Conservation (phyloP, 1,140 invertebrate species). For the Pseudomyrmex concolor region DNA sequence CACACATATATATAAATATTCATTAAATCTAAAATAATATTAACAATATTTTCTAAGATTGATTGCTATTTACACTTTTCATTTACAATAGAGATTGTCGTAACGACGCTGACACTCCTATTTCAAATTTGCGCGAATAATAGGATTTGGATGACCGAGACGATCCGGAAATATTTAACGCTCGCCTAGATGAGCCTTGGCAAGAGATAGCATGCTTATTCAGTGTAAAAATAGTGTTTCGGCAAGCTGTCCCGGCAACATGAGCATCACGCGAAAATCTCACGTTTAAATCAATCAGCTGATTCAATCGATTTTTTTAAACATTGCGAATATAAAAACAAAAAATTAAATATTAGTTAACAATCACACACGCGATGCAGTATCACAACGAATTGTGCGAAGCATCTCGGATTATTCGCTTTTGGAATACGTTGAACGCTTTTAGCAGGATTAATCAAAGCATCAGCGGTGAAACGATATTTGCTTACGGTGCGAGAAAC, state of each 20-base stretch:
- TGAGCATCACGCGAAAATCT: not conserved
- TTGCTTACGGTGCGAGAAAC: constrained; percentile 17
- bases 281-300: not conserved
- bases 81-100: not conserved
- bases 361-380: not conserved
- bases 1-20: not conserved
- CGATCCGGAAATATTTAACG: constrained; percentile 36
- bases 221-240: constrained; percentile 60
- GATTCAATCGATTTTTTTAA: not conserved
- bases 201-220: constrained; percentile 60
- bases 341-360: not conserved
- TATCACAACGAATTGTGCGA: constrained; percentile 16
- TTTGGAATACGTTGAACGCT: not conserved
- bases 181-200: constrained; percentile 34
- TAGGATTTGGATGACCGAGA: constrained; percentile 26
- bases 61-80: constrained; percentile 8
- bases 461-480: constrained; percentile 1
- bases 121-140: constrained; percentile 4
- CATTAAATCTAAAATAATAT: not conserved
- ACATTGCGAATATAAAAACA: not conserved
- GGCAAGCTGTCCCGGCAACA: constrained; percentile 26
- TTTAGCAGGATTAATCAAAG: constrained; percentile 56
- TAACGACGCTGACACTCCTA: not conserved
- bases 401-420: constrained; percentile 6
- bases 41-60: not conserved